These are phyloP conservation scores for Sycophaga agraensis DNA, from an alignment of 1,140 invertebrate genomes.

Conservation along the genomic window DNA sequence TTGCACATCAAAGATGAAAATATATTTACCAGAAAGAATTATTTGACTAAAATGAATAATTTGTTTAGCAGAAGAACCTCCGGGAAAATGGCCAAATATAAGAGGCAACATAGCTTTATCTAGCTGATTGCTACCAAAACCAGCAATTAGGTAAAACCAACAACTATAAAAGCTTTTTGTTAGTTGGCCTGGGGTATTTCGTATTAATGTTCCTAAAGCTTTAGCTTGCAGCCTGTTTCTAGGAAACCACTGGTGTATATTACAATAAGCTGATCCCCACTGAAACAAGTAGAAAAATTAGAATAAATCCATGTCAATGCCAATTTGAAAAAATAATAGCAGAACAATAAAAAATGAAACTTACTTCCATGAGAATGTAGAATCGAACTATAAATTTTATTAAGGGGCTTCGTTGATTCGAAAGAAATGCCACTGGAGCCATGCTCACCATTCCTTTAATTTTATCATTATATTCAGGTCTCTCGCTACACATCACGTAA, in stretches of 20 bases:
- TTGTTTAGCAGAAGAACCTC: conserved; percentile 71
- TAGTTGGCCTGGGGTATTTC: conserved; percentile 47
- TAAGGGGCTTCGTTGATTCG: conserved; percentile 50
- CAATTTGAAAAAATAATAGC: too few species aligned
- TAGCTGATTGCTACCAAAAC: conserved; percentile 53
- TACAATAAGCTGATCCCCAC: conserved; percentile 52
- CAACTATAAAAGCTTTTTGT: conserved; percentile 46
- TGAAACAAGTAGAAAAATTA: conserved; percentile 36
- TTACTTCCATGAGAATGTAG: conserved; percentile 48
- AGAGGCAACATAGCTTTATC: conserved; percentile 59
- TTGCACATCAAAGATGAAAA: too few species aligned
- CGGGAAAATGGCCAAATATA: conserved; percentile 70
- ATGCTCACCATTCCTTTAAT: conserved; percentile 63
- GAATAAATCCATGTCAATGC: too few species aligned
- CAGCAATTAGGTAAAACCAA: conserved; percentile 51
- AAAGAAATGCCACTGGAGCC: conserved; percentile 63
- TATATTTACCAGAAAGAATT: conserved; percentile 47
- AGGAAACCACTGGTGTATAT: conserved; percentile 52
- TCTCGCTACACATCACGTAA: conserved; percentile 66
- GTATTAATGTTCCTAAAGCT: conserved; percentile 44
- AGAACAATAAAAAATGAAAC: conserved; percentile 3
- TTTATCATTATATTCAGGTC: conserved; percentile 70
- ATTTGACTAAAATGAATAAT: conserved; percentile 65
- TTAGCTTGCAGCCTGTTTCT: conserved; percentile 46
- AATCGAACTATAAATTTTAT: conserved; percentile 47